phyloP scores from a whole-genome alignment of 2,797 vertebrate genomes.

The Poeciliopsis paucimaculata region DNA sequence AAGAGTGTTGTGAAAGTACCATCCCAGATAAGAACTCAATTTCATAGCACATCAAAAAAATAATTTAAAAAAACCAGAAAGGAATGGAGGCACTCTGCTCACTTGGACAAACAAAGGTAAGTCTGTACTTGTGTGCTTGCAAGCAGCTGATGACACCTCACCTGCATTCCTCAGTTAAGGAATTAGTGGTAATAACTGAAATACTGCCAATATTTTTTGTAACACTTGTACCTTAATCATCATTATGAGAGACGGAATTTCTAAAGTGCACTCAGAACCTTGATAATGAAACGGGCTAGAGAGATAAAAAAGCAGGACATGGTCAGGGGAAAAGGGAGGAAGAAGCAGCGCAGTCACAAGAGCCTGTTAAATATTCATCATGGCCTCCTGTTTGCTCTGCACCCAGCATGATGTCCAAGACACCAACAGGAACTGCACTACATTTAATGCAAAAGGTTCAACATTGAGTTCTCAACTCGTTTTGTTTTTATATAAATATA shows the following conservation, averaged over 20 bases:
- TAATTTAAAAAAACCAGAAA: background rate
- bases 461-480: background rate
- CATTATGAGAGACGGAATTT: conserved; percentile 47
- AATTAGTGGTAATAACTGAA: background rate
- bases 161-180: conserved; percentile 28
- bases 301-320: conserved; percentile 30
- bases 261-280: conserved; percentile 54
- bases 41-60: conserved; percentile 5
- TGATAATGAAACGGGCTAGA: conserved; percentile 58
- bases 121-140: conserved; percentile 23
- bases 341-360: conserved; percentile 30
- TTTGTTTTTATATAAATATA: background rate
- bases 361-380: conserved; percentile 73
- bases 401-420: conserved; percentile 30
- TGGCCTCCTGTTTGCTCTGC: conserved; percentile 52
- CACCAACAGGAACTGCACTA: conserved; percentile 14
- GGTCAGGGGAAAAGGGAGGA: conserved; percentile 40
- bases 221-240: conserved; percentile 21
- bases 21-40: background rate
- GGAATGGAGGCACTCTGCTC: conserved; percentile 51
- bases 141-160: conserved; percentile 28
- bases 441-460: background rate
- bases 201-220: conserved; percentile 24
- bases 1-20: conserved; percentile 9
- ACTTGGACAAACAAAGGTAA: conserved; percentile 32